These are phyloP conservation scores for Aplocera efformata DNA, from an alignment of 2,888 invertebrate genomes.

Conservation along the genomic window DNA sequence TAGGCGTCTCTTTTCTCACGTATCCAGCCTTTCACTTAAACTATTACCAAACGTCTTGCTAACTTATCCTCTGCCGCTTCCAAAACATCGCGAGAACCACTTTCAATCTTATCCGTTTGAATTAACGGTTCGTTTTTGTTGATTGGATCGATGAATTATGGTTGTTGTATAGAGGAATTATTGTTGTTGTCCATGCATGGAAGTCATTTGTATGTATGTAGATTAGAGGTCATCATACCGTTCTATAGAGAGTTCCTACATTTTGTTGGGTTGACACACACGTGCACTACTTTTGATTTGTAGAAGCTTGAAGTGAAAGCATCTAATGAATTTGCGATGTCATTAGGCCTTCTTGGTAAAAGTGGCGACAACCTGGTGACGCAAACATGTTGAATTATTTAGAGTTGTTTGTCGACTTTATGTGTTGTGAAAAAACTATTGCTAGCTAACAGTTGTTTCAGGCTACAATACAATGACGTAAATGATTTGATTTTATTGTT, in stretches of 20 bases:
- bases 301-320: constrained; percentile 32
- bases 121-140: constrained; percentile 22
- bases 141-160: constrained; percentile 17
- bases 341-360: background rate
- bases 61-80: constrained; percentile 21
- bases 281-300: constrained; percentile 48
- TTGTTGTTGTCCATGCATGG: constrained; percentile 73
- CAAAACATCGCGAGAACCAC: constrained; percentile 20
- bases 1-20: constrained; percentile 76
- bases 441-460: too few relatives aligned
- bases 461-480: too few relatives aligned
- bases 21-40: constrained; percentile 73
- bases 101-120: constrained; percentile 39
- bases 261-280: constrained; percentile 58
- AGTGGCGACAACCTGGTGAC: background rate
- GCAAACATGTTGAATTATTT: background rate
- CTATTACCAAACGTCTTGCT: constrained; percentile 65
- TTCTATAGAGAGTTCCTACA: constrained; percentile 57
- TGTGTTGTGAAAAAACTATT: too few relatives aligned
- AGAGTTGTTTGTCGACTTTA: too few relatives aligned
- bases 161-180: constrained; percentile 58
- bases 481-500: too few relatives aligned
- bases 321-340: constrained; percentile 23
- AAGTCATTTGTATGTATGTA: constrained; percentile 75
- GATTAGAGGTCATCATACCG: constrained; percentile 75